These are phyloP conservation scores for Stramonita haemastoma DNA, from an alignment of 2,888 invertebrate genomes.

Conservation along the genomic window DNA sequence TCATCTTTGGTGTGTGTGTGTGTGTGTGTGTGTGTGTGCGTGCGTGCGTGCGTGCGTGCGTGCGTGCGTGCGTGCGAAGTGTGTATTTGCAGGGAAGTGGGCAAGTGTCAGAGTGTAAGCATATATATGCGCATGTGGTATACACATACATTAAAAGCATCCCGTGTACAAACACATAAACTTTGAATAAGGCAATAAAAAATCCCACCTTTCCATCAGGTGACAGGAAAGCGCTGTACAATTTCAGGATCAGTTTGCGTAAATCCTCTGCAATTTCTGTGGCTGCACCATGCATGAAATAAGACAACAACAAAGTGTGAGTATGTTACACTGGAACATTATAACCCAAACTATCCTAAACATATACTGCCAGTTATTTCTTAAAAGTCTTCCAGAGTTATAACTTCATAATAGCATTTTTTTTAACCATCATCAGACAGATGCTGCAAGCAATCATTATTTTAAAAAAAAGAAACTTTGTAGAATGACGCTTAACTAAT, in stretches of 20 bases:
- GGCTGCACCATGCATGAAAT: slow-evolving; percentile 51
- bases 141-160: too few species aligned
- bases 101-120: not conserved
- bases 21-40: not conserved
- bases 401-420: too few species aligned
- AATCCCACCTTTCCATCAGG: slow-evolving; percentile 73
- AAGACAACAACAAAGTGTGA: too few species aligned
- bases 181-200: not conserved
- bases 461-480: too few species aligned
- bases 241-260: slow-evolving; percentile 74
- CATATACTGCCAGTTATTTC: too few species aligned
- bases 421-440: too few species aligned
- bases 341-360: too few species aligned
- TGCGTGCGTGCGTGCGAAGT: not conserved
- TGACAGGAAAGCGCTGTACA: slow-evolving; percentile 75
- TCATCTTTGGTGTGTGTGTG: not conserved
- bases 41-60: slow-evolving; percentile 9
- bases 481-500: too few species aligned
- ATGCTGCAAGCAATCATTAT: too few species aligned
- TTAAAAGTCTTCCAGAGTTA: too few species aligned
- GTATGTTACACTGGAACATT: too few species aligned
- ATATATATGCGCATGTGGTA: not conserved
- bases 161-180: too few species aligned
- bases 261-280: slow-evolving; percentile 75
- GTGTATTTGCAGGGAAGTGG: not conserved